Evolutionary conservation across 2,113 vertebrate species (phyloP).

Genomic region (Regulus satrapa): DNA sequence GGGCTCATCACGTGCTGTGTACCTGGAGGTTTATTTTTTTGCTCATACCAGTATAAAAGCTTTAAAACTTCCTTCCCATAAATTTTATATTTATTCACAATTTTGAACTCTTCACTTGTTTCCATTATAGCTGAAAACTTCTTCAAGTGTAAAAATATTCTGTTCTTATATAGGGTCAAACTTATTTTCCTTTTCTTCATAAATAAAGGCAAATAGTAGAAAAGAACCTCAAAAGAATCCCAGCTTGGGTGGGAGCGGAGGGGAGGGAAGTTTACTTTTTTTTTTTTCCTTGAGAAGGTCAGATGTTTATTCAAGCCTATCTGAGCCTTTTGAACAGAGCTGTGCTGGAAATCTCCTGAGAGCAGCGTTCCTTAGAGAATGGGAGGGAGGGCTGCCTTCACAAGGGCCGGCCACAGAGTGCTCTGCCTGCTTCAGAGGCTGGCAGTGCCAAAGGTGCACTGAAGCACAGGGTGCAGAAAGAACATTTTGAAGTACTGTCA

Average conservation of each 20-base stretch:
- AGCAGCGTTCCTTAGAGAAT: not conserved
- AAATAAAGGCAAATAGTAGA: conserved; percentile 28
- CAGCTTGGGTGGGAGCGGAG: not conserved
- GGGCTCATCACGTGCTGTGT: not conserved
- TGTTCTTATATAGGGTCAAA: not conserved
- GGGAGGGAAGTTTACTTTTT: conserved; percentile 1
- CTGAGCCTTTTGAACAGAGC: conserved; percentile 11
- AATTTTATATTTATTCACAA: not conserved
- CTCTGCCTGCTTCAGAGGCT: not conserved
- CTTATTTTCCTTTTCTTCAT: not conserved
- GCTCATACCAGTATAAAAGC: not conserved
- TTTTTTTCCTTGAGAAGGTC: not conserved
- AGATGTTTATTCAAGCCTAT: conserved; percentile 44
- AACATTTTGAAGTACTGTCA: not conserved
- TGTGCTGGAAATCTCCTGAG: conserved; percentile 17
- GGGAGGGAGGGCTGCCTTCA: not conserved
- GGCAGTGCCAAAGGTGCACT: not conserved
- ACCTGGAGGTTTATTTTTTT: not conserved
- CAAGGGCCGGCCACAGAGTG: not conserved
- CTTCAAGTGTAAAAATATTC: not conserved
- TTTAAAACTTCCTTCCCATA: not conserved
- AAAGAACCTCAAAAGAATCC: conserved; percentile 13
- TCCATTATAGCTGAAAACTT: not conserved
- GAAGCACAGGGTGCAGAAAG: not conserved
- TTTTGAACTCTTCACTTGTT: not conserved